Base-by-base conservation (phyloP, 2,797 vertebrate genomes). In the Menidia menidia region DNA sequence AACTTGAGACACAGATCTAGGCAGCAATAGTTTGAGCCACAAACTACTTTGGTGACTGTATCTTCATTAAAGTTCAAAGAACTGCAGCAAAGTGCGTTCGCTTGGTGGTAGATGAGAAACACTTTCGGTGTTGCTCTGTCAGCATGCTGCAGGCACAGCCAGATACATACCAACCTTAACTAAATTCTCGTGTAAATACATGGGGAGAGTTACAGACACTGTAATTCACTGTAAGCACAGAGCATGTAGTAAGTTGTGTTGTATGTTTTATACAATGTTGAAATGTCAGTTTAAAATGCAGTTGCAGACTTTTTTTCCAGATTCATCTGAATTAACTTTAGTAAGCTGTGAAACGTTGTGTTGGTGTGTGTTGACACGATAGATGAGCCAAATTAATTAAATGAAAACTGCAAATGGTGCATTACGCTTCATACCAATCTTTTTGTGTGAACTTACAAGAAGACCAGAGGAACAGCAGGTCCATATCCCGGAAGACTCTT, bases 401-500 rank as follows among this genome's bases (percentile, higher is more conserved):
- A 11, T 43, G 45, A 55, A 56, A 45, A 57, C 31, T n/a, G 44
- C 47, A 7, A 16, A 31, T 56, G n/a, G 35, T 55, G 43, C 41
- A 70, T 16, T 54, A 48, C 68, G 2, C 25, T 2, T 1, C 25
- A 25, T 25, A 25, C 25, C 25, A 33, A 63, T 60, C 6, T 7
- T 43, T 56, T 31, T 48, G 4, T 61, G 55, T 45, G 35, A 14
- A 42, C n/a, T 7, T 39, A 39, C 1, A 14, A 66, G 62, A 33
- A 6, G 47, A 44, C 25, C 60, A 75, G 54, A 71, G 43, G 79
- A 67, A 68, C 71, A 57, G 41, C 18, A 55, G 51, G 33, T 66
- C 57, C 4, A 48, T 73, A 74, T 84, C 82, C 73, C 76, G 73
- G 76, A 62, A 82, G 67, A 61, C 35, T 54, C 71, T n/a, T 25